These are phyloP conservation scores for Tachypleus tridentatus DNA, from an alignment of 1,140 invertebrate genomes.

Conservation along the genomic window DNA sequence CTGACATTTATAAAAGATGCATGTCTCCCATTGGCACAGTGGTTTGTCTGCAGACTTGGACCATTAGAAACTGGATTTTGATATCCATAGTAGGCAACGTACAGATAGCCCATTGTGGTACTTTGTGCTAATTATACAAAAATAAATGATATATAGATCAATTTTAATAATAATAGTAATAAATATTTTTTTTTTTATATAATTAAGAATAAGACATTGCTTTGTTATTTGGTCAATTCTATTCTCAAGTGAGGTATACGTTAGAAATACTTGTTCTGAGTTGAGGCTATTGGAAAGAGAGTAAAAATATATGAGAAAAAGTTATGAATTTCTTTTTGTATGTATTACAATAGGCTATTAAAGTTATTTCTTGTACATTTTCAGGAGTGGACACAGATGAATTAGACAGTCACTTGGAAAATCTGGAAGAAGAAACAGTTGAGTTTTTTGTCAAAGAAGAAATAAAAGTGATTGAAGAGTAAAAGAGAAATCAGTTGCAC, in stretches of 20 bases:
- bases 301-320: not conserved
- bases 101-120: too few relatives aligned
- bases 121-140: too few relatives aligned
- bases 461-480: constrained; percentile 29
- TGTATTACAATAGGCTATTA: not conserved
- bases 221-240: constrained; percentile 6
- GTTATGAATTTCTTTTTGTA: constrained; percentile 1
- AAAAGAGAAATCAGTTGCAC: too few relatives aligned
- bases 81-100: too few relatives aligned
- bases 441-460: constrained; percentile 98
- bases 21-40: too few relatives aligned
- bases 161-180: too few relatives aligned
- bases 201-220: not conserved
- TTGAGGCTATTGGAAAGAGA: not conserved
- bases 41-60: too few relatives aligned
- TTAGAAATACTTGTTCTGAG: constrained; percentile 2
- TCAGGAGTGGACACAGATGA: constrained; percentile 86
- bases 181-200: too few relatives aligned
- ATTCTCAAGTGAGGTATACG: not conserved
- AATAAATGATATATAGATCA: too few relatives aligned
- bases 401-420: constrained; percentile 65
- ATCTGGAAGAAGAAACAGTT: constrained; percentile 86
- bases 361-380: constrained; percentile 27
- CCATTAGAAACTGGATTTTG: too few relatives aligned
- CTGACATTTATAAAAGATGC: too few relatives aligned